These are phyloP conservation scores for Conchocele bisecta DNA, from an alignment of 2,888 invertebrate species.

Conservation along the genomic window DNA sequence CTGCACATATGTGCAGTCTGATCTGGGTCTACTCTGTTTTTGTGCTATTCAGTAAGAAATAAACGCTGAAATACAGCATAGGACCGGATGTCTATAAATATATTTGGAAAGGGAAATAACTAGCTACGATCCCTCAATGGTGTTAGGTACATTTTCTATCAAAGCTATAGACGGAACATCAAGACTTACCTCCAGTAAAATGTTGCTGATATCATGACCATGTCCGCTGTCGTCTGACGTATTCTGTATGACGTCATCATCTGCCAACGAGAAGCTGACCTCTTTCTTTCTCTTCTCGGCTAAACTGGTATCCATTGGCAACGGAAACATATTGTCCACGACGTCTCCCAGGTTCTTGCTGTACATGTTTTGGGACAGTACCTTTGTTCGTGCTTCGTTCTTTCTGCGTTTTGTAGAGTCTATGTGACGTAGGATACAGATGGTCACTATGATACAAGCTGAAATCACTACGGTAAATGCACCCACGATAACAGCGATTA, in stretches of 20 bases:
- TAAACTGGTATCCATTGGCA: conserved; percentile 50
- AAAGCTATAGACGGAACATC: neutral
- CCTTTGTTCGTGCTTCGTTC: conserved; percentile 38
- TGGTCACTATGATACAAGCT: conserved; percentile 59
- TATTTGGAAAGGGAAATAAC: no score
- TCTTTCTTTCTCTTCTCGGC: conserved; percentile 63
- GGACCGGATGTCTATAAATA: no score
- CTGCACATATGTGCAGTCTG: no score
- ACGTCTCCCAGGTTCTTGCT: conserved; percentile 49
- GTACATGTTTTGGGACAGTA: conserved; percentile 54
- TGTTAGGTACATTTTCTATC: neutral
- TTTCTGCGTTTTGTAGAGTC: conserved; percentile 41
- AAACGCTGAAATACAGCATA: no score
- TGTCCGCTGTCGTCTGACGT: conserved; percentile 15
- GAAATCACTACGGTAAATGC: conserved; percentile 59
- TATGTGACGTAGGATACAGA: conserved; percentile 59
- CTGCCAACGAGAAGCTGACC: conserved; percentile 62
- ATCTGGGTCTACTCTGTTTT: no score
- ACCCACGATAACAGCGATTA: conserved; percentile 59
- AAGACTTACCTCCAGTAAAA: conserved; percentile 47
- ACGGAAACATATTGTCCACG: conserved; percentile 56
- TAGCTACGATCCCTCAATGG: no score
- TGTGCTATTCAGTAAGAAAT: no score
- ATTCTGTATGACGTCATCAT: conserved; percentile 31
- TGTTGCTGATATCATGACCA: conserved; percentile 45